phyloP scores from a whole-genome alignment of 2,113 vertebrate genomes.

The Trachemys scripta region DNA sequence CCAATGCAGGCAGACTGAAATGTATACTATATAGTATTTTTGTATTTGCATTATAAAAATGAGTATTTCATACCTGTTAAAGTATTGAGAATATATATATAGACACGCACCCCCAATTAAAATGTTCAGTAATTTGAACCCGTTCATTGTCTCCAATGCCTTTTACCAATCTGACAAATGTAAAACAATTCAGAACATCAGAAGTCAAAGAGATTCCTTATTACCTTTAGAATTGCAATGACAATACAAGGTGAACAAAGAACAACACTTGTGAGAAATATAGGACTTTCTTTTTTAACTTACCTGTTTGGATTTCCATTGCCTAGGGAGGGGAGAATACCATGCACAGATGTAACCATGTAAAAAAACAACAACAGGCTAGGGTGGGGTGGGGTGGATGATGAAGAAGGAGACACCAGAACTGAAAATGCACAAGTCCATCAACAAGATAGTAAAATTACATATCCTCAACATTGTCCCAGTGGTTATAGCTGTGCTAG shows the following conservation, averaged over 20 bases:
- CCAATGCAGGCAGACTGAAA: not conserved
- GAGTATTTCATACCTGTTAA: fast-evolving
- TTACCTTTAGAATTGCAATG: not conserved
- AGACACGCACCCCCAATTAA: not conserved
- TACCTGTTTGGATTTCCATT: not conserved
- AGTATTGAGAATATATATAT: fast-evolving
- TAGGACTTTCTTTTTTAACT: not conserved
- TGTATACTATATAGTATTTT: not conserved
- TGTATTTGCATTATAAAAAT: fast-evolving
- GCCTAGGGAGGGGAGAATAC: fast-evolving
- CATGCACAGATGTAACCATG: fast-evolving
- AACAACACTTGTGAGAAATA: not conserved
- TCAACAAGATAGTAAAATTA: not conserved
- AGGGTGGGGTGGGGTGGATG: too few relatives aligned
- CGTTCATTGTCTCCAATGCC: fast-evolving
- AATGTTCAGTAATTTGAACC: not conserved
- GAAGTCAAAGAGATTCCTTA: fast-evolving
- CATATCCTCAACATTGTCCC: fast-evolving
- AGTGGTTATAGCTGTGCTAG: not conserved
- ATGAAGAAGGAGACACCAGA: not conserved
- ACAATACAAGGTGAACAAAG: not conserved
- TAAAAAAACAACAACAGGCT: not conserved
- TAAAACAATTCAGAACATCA: not conserved
- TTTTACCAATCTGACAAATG: not conserved
- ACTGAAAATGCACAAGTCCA: not conserved